Evolutionary conservation across 2,888 invertebrate genomes (phyloP).

Genomic region (Chaetogeoica ovagalla): DNA sequence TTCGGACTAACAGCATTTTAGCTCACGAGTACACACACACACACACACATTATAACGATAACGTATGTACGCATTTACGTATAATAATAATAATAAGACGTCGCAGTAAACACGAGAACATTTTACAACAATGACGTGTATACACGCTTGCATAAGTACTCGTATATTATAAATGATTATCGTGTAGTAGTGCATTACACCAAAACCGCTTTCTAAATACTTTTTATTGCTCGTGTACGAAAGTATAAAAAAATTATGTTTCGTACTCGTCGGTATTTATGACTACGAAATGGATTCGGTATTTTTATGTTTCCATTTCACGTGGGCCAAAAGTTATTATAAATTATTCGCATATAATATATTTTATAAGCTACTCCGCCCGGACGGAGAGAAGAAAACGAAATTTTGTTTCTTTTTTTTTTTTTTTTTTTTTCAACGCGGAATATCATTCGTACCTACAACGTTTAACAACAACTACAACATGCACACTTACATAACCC

Average conservation of each 20-base stretch:
- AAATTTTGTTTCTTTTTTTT: too few relatives aligned
- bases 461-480: too few relatives aligned
- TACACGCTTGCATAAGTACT: not conserved
- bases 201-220: conserved; percentile 50
- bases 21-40: too few relatives aligned
- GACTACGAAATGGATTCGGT: conserved; percentile 20
- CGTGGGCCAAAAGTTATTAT: not conserved
- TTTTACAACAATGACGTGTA: too few relatives aligned
- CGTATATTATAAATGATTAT: not conserved
- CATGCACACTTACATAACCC: too few relatives aligned
- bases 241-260: not conserved
- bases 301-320: not conserved
- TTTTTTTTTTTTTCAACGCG: too few relatives aligned
- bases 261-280: not conserved
- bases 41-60: too few relatives aligned
- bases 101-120: too few relatives aligned
- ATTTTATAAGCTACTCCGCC: not conserved
- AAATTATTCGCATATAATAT: not conserved
- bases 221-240: not conserved
- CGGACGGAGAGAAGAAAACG: not conserved
- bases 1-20: too few relatives aligned
- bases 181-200: conserved; percentile 2
- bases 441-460: too few relatives aligned
- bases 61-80: too few relatives aligned
- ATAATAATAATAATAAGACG: too few relatives aligned